Percentiles rank a stretch among this genome's conserved stretches.
Conservation (phyloP, 2,888 invertebrate genomes). For the Plagodis dolabraria region DNA sequence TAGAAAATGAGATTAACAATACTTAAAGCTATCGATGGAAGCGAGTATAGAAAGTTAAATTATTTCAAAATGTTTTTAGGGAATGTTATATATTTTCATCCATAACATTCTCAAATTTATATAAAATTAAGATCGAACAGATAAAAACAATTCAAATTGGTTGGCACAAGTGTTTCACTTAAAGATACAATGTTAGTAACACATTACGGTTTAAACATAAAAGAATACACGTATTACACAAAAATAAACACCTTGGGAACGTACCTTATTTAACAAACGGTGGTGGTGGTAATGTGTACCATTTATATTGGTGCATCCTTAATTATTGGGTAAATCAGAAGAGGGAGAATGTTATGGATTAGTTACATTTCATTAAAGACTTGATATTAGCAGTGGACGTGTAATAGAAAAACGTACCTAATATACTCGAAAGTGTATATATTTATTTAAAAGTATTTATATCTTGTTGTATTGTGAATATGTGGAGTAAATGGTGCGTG, state of each 20-base stretch:
- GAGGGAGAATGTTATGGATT: conserved; percentile 85
- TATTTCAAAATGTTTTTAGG: conserved; percentile 18
- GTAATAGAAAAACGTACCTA: conserved; percentile 60
- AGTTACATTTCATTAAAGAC: conserved; percentile 70
- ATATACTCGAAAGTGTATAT: conserved; percentile 11
- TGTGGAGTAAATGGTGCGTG: neutral
- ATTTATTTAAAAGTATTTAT: too few relatives aligned
- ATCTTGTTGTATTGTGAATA: neutral
- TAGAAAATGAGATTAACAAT: conserved; percentile 48
- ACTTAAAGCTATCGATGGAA: conserved; percentile 76
- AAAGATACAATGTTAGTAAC: conserved; percentile 65
- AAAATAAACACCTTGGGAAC: conserved; percentile 77
- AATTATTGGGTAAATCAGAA: conserved; percentile 82
- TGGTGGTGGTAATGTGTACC: conserved; percentile 81
- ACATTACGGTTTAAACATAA: conserved; percentile 66
- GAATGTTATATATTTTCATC: conserved; percentile 67
- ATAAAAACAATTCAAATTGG: conserved; percentile 39
- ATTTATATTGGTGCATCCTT: conserved; percentile 83
- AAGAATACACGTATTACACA: conserved; percentile 71
- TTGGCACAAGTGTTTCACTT: conserved; percentile 76
- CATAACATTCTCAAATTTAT: conserved; percentile 76
- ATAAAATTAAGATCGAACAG: conserved; percentile 41
- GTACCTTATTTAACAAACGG: conserved; percentile 82
- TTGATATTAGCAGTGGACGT: conserved; percentile 53
- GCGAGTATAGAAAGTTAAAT: conserved; percentile 51